phyloP scores from a whole-genome alignment of 2,113 vertebrate species.

The Salvelinus fontinalis region DNA sequence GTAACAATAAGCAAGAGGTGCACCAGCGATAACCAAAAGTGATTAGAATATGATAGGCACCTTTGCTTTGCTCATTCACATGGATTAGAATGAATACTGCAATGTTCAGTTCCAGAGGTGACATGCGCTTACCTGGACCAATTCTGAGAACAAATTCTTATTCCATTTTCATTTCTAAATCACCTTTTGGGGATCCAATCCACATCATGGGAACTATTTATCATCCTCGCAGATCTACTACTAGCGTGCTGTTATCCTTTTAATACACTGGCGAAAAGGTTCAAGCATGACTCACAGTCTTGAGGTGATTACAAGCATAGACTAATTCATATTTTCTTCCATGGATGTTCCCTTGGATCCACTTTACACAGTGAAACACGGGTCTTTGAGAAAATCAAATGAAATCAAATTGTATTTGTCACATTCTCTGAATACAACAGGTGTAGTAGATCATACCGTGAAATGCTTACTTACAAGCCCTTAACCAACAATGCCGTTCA shows the following conservation, averaged over 20 bases:
- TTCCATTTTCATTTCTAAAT: neutral
- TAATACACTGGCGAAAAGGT: slow-evolving; percentile 3
- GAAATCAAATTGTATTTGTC: too few relatives aligned
- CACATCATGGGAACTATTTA: slow-evolving; percentile 11
- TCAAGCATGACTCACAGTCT: slow-evolving; percentile 35
- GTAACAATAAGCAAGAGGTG: slow-evolving; percentile 21
- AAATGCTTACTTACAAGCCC: too few relatives aligned
- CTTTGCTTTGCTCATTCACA: slow-evolving; percentile 16
- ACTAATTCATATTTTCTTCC: slow-evolving; percentile 4
- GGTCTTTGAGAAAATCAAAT: neutral
- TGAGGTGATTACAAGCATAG: slow-evolving; percentile 30
- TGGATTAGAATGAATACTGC: slow-evolving; percentile 22
- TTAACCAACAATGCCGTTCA: too few relatives aligned
- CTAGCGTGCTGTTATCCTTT: too few relatives aligned
- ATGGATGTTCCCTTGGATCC: too few relatives aligned
- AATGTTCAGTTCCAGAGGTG: slow-evolving; percentile 13
- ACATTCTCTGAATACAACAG: too few relatives aligned
- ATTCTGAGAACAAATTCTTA: neutral
- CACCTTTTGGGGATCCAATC: neutral
- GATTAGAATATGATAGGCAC: neutral
- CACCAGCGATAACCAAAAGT: slow-evolving; percentile 9
- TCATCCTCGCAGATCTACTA: neutral
- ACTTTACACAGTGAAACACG: neutral
- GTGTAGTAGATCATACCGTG: too few relatives aligned
- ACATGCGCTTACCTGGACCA: neutral